A percentile compares a stretch with the other conserved stretches of the same genome.
Conservation (phyloP, 2,888 invertebrate genomes). For the Himalopsyche kuldschensis region DNA sequence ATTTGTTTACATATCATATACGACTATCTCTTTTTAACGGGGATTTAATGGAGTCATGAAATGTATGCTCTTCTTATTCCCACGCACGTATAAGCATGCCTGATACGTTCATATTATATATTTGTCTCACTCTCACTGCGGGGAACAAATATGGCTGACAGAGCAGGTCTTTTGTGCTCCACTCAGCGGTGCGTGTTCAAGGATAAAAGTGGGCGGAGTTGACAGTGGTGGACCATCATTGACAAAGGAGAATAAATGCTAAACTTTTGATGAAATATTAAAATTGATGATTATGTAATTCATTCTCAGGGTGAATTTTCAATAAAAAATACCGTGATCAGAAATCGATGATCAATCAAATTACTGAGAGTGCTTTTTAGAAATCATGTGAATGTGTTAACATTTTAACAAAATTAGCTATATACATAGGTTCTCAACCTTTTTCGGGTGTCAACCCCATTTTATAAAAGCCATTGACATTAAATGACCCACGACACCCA, state of each 20-base stretch:
- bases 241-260: neutral
- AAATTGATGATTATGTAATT: neutral
- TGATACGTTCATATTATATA: neutral
- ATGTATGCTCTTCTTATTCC: constrained; percentile 18
- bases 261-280: neutral
- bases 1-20: constrained; percentile 14
- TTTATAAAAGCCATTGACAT: too few relatives aligned
- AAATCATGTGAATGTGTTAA: too few relatives aligned
- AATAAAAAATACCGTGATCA: too few relatives aligned
- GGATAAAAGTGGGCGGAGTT: constrained; percentile 36
- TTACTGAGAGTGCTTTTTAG: too few relatives aligned
- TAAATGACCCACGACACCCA: too few relatives aligned
- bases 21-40: constrained; percentile 20
- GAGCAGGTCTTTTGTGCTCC: constrained; percentile 28
- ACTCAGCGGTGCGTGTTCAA: constrained; percentile 29
- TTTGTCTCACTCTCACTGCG: constrained; percentile 26
- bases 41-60: constrained; percentile 22
- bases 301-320: neutral
- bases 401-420: too few relatives aligned
- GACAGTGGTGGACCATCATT: constrained; percentile 23
- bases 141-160: constrained; percentile 38
- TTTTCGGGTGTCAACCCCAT: too few relatives aligned
- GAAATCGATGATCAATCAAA: too few relatives aligned
- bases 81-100: constrained; percentile 8
- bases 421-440: too few relatives aligned